phyloP scores from a whole-genome alignment of 2,797 vertebrate species.

The Moxostoma hubbsi region DNA sequence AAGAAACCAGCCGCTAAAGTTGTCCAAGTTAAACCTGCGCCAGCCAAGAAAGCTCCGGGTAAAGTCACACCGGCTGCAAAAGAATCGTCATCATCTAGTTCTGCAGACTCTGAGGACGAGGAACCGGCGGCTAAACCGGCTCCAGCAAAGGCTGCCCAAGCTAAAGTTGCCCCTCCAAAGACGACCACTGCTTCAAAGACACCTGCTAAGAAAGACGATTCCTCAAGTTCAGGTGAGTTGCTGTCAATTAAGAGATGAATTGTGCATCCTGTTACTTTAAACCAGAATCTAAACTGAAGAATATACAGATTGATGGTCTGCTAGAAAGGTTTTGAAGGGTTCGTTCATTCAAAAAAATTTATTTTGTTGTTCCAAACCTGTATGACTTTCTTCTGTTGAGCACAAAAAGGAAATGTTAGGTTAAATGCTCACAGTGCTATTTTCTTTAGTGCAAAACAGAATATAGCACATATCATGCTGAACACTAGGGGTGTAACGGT shows the following conservation, averaged over 20 bases:
- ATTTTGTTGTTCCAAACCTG: too few relatives aligned
- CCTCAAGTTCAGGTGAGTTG: slow-evolving; percentile 85
- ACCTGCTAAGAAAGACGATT: slow-evolving; percentile 72
- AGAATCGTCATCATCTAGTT: slow-evolving; percentile 76
- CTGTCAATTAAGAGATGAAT: background rate
- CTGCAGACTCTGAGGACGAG: slow-evolving; percentile 80
- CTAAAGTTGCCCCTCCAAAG: slow-evolving; percentile 28
- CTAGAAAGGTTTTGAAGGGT: too few relatives aligned
- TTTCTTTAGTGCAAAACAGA: too few relatives aligned
- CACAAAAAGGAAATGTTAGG: too few relatives aligned
- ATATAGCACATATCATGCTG: too few relatives aligned
- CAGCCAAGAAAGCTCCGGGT: slow-evolving; percentile 26
- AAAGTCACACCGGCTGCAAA: slow-evolving; percentile 34
- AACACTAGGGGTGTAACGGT: too few relatives aligned
- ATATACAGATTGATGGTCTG: too few relatives aligned
- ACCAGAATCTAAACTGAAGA: too few relatives aligned
- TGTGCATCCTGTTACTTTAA: background rate
- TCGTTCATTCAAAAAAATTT: too few relatives aligned
- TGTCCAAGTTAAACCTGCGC: slow-evolving; percentile 12
- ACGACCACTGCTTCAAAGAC: background rate
- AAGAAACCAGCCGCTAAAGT: slow-evolving; percentile 36
- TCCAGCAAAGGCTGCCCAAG: background rate
- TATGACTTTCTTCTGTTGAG: too few relatives aligned
- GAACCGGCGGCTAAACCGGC: slow-evolving; percentile 57
- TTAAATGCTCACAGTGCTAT: too few relatives aligned